Conservation (phyloP, 2,113 vertebrate species). For the Formicarius rufipectus region DNA sequence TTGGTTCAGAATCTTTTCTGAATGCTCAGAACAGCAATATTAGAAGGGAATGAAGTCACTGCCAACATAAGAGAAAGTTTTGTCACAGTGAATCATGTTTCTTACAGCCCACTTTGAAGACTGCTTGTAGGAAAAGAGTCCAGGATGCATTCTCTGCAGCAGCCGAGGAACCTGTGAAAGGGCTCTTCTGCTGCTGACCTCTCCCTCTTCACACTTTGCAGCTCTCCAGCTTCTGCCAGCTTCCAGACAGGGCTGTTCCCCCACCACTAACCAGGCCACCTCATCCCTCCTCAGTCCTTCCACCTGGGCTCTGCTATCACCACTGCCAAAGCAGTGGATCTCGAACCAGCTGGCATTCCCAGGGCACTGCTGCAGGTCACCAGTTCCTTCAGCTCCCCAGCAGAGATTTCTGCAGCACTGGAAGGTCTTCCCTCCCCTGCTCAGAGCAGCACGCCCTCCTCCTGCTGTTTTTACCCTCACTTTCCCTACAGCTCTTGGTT, state of each 20-base stretch:
- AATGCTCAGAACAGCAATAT: neutral
- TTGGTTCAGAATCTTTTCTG: neutral
- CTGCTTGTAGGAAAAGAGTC: accelerated
- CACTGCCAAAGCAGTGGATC: accelerated
- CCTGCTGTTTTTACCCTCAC: neutral
- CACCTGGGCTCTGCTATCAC: neutral
- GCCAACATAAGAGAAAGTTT: neutral
- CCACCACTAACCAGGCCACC: neutral
- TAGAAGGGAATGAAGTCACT: neutral
- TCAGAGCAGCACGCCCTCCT: neutral
- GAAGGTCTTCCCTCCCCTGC: neutral
- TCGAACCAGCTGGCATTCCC: neutral
- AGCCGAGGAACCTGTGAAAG: neutral
- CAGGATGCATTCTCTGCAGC: neutral
- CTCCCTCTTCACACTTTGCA: neutral
- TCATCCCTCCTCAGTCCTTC: neutral
- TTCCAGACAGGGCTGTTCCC: neutral
- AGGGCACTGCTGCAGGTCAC: neutral
- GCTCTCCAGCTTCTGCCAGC: neutral
- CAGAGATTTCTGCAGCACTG: neutral
- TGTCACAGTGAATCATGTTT: neutral
- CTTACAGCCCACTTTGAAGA: neutral
- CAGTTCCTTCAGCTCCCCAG: neutral
- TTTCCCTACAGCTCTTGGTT: conserved; percentile 8
- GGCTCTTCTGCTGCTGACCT: neutral